phyloP scores from a whole-genome alignment of 2,888 invertebrate genomes.

The Tryphoninae sp. region DNA sequence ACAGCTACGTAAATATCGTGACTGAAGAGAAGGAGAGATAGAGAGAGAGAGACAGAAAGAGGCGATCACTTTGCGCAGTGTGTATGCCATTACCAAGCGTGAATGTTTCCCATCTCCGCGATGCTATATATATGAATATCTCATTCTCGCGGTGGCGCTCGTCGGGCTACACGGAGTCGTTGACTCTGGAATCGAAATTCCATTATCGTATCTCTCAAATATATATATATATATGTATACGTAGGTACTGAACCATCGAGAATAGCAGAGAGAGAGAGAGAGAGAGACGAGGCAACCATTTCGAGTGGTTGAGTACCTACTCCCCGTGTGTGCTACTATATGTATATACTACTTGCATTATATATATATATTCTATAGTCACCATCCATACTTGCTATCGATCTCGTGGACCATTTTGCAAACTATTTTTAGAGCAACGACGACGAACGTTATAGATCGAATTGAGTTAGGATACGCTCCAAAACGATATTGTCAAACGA shows the following conservation, averaged over 20 bases:
- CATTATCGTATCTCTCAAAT: slow-evolving; percentile 55
- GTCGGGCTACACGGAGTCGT: slow-evolving; percentile 40
- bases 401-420: slow-evolving; percentile 51
- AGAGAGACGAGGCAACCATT: slow-evolving; percentile 42
- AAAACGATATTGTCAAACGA: neutral
- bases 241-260: neutral
- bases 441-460: neutral
- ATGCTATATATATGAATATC: slow-evolving; percentile 22
- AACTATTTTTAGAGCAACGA: slow-evolving; percentile 42
- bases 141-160: slow-evolving; percentile 18
- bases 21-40: neutral
- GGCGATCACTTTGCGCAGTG: slow-evolving; percentile 10
- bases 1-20: slow-evolving; percentile 15
- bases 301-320: slow-evolving; percentile 43
- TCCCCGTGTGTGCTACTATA: slow-evolving; percentile 20
- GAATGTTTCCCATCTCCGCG: slow-evolving; percentile 46
- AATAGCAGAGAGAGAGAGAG: neutral
- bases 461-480: neutral
- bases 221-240: neutral
- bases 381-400: slow-evolving; percentile 47
- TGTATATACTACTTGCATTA: neutral
- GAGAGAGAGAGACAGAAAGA: slow-evolving; percentile 3
- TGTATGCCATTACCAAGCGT: slow-evolving; percentile 14
- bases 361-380: neutral
- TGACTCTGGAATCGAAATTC: slow-evolving; percentile 60